Conservation (phyloP, 2,113 vertebrate species). For the Strix aluco region DNA sequence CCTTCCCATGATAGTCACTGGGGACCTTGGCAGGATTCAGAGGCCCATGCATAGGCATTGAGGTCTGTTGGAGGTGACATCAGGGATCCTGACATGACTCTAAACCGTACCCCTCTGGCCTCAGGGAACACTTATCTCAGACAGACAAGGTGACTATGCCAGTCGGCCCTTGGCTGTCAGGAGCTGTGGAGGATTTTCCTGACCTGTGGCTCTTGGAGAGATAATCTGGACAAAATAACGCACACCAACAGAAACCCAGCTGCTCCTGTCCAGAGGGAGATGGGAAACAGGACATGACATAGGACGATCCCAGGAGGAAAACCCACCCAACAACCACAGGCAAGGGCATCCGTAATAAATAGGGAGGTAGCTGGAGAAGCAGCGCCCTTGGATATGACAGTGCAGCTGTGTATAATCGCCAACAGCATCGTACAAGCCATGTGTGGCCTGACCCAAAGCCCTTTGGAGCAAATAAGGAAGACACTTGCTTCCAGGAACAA, state of each 20-base stretch:
- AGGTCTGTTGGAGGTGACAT: background rate
- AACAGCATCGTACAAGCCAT: background rate
- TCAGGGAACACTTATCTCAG: background rate
- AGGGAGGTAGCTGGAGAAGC: background rate
- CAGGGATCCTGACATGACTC: background rate
- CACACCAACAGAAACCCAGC: background rate
- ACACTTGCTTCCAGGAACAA: background rate
- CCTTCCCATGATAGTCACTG: background rate
- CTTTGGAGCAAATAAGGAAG: background rate
- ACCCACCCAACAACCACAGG: background rate
- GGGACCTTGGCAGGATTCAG: background rate
- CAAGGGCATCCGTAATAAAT: background rate
- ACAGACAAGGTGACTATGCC: background rate
- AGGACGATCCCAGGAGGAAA: background rate
- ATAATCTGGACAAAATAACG: background rate
- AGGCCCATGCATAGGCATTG: background rate
- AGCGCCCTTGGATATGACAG: background rate
- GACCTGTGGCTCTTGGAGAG: background rate
- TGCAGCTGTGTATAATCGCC: background rate
- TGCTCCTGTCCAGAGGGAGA: background rate
- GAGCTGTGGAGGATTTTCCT: background rate
- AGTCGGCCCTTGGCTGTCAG: background rate
- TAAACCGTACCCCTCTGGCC: background rate
- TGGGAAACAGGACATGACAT: background rate
- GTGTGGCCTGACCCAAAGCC: background rate